These are phyloP conservation scores for Astatotilapia flaviijosephi DNA, from an alignment of 2,113 vertebrate species.

Conservation along the genomic window DNA sequence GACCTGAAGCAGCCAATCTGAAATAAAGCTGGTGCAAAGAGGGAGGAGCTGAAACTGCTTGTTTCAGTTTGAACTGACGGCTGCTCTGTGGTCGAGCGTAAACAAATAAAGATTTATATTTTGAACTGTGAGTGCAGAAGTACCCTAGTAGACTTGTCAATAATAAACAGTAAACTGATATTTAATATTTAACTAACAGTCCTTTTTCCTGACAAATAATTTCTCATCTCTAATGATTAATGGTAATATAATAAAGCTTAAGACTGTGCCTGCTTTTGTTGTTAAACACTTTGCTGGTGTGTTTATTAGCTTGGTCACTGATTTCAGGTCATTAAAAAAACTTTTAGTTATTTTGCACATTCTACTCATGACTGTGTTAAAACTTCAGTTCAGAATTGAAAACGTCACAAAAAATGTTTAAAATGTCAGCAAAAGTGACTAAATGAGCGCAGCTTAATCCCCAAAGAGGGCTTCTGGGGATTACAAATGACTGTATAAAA, in stretches of 20 bases:
- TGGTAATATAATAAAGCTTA: background rate
- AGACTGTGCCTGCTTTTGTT: accelerated
- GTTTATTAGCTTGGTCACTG: background rate
- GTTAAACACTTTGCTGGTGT: background rate
- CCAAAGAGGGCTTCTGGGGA: background rate
- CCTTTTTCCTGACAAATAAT: background rate
- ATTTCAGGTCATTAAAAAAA: background rate
- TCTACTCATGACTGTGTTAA: background rate
- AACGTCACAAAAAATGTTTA: background rate
- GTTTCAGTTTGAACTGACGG: background rate
- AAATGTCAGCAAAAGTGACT: background rate
- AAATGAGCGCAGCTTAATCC: background rate
- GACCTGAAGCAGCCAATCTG: background rate
- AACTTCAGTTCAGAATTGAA: background rate
- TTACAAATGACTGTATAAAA: background rate
- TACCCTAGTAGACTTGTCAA: background rate
- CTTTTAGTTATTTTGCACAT: background rate
- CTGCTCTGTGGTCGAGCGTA: background rate
- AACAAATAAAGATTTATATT: background rate
- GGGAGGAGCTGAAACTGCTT: background rate
- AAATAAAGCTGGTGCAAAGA: background rate
- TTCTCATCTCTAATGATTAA: background rate
- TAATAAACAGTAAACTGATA: background rate
- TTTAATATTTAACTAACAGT: background rate
- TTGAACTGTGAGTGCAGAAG: background rate